Evolutionary conservation across 2,113 vertebrate species (phyloP).

Genomic region (Mormyrus iriodes): DNA sequence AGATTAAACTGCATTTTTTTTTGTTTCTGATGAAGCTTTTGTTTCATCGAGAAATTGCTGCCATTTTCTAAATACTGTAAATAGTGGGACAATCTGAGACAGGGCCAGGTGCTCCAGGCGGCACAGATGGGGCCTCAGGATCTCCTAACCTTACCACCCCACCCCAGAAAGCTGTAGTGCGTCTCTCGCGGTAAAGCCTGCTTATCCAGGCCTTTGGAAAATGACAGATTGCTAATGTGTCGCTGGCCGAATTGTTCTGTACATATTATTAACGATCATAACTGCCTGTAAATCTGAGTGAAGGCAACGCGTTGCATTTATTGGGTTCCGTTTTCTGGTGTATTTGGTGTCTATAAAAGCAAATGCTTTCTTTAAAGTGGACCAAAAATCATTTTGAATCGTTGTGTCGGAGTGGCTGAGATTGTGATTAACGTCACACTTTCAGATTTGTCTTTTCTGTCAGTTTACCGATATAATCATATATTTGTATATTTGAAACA

Average conservation of each 20-base stretch:
- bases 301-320: not conserved
- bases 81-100: slow-evolving; percentile 63
- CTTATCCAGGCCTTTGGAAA: not conserved
- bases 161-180: not conserved
- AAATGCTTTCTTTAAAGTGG: slow-evolving; percentile 47
- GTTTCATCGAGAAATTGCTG: slow-evolving; percentile 64
- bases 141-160: not conserved
- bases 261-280: slow-evolving; percentile 4
- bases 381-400: slow-evolving; percentile 50
- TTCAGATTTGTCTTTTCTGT: slow-evolving; percentile 78
- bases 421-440: slow-evolving; percentile 59
- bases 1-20: slow-evolving; percentile 42
- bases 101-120: slow-evolving; percentile 53
- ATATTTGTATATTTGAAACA: slow-evolving; percentile 80
- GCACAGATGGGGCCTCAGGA: slow-evolving; percentile 18
- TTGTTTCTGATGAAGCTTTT: slow-evolving; percentile 38
- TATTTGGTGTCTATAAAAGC: not conserved
- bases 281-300: not conserved
- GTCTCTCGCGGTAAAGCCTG: not conserved
- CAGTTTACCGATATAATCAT: slow-evolving; percentile 62
- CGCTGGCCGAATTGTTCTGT: not conserved
- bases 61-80: slow-evolving; percentile 66
- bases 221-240: not conserved
- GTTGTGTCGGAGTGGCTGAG: not conserved
- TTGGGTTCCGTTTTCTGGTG: not conserved